Percentiles rank a stretch among this genome's conserved stretches.
Evolutionary conservation across 2,888 invertebrate genomes (phyloP).

Genomic region (Cosmorhoe ocellata): DNA sequence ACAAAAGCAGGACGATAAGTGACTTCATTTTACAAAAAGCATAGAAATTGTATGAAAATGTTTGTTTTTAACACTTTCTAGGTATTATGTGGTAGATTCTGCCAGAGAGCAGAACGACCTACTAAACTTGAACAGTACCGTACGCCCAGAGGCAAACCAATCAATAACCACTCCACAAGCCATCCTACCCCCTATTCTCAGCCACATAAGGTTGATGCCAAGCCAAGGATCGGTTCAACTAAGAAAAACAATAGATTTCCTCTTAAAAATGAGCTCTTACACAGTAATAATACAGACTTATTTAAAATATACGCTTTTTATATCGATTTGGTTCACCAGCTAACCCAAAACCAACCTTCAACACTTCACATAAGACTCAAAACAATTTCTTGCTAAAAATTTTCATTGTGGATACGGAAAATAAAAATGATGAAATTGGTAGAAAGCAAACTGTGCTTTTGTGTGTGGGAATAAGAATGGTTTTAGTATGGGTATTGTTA

Average conservation of each 20-base stretch:
- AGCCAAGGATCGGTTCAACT: neutral
- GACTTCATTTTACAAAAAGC: too few relatives aligned
- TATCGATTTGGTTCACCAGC: neutral
- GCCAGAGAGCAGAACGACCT: slow-evolving; percentile 28
- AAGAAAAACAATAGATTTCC: slow-evolving; percentile 33
- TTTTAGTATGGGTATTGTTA: slow-evolving; percentile 4
- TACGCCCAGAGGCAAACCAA: slow-evolving; percentile 14
- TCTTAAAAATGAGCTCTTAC: slow-evolving; percentile 35
- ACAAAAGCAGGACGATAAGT: too few relatives aligned
- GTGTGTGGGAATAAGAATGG: neutral
- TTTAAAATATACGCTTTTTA: slow-evolving; percentile 32
- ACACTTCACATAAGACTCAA: neutral
- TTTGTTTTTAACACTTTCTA: too few relatives aligned
- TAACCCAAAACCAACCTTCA: slow-evolving; percentile 6
- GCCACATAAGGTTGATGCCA: neutral
- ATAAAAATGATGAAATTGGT: slow-evolving; percentile 2
- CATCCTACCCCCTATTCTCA: slow-evolving; percentile 7
- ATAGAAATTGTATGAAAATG: too few relatives aligned
- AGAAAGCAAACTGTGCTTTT: neutral
- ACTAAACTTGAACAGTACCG: slow-evolving; percentile 30
- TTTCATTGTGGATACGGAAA: slow-evolving; percentile 13
- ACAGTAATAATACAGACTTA: slow-evolving; percentile 29
- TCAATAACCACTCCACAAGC: slow-evolving; percentile 24
- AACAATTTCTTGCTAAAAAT: neutral
- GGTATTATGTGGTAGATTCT: too few relatives aligned